Evolutionary conservation across 1,140 invertebrate species (phyloP).

Genomic region (Daktulosphaira vitifoliae): DNA sequence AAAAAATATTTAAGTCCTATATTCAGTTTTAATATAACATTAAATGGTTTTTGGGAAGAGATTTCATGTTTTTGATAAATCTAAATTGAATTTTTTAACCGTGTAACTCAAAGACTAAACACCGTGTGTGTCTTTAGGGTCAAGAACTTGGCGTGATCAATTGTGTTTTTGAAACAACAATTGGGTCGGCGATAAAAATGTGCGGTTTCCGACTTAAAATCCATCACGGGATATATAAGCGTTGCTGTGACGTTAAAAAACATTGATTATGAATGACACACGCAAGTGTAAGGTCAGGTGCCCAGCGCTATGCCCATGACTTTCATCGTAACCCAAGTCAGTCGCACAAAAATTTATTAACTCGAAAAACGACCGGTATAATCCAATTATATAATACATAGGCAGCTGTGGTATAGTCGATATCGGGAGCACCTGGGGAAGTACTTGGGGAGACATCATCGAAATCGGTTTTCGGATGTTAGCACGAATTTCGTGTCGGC

Average conservation of each 20-base stretch:
- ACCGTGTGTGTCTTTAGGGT: not conserved
- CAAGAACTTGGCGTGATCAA: slow-evolving; percentile 28
- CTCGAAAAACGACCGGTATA: not conserved
- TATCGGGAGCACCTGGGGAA: not conserved
- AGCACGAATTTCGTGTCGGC: not conserved
- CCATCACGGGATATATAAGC: too few species aligned
- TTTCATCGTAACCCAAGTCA: not conserved
- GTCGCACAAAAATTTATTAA: not conserved
- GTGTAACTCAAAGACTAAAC: too few species aligned
- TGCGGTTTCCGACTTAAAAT: too few species aligned
- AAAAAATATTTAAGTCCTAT: too few species aligned
- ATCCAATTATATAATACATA: slow-evolving; percentile 7
- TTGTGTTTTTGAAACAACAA: not conserved
- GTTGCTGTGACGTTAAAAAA: too few species aligned
- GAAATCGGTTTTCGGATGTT: not conserved
- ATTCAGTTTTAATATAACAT: too few species aligned
- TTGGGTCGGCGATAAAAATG: too few species aligned
- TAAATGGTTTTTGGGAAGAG: too few species aligned
- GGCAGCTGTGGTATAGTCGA: too few species aligned
- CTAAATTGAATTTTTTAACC: too few species aligned
- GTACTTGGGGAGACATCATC: not conserved
- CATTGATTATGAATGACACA: slow-evolving; percentile 4
- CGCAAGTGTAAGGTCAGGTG: slow-evolving; percentile 2
- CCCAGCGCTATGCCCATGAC: not conserved
- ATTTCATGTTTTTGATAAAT: too few species aligned